Evolutionary conservation across 1,140 invertebrate genomes (phyloP).

Genomic region (Proctacanthus coquilletti): DNA sequence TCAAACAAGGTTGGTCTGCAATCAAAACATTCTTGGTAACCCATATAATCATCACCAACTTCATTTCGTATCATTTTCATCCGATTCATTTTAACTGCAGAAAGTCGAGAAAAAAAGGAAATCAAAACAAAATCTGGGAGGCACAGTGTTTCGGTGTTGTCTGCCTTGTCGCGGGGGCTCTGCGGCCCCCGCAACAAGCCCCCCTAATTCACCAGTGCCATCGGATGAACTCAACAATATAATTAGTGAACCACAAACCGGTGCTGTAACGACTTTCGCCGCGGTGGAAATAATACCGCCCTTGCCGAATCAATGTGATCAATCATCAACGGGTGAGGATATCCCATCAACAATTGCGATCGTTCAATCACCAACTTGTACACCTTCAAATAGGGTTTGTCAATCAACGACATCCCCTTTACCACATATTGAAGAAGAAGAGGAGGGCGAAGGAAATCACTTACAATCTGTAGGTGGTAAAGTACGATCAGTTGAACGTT

Average conservation of each 20-base stretch:
- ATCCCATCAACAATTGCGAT: slow-evolving; percentile 1
- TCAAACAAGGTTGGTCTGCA: too few relatives aligned
- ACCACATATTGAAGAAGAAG: slow-evolving; percentile 42
- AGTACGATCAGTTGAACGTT: slow-evolving; percentile 26
- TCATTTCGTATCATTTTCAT: not conserved
- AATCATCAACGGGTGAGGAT: not conserved
- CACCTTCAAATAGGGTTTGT: slow-evolving; percentile 16
- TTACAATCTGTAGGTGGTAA: slow-evolving; percentile 10
- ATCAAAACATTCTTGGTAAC: too few relatives aligned
- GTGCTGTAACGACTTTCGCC: slow-evolving; percentile 1
- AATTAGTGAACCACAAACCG: slow-evolving; percentile 1
- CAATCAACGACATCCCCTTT: slow-evolving; percentile 33
- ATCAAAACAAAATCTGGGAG: slow-evolving; percentile 14
- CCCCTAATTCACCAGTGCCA: slow-evolving; percentile 23
- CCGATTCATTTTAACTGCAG: not conserved
- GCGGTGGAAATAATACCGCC: slow-evolving; percentile 12
- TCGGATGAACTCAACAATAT: slow-evolving; percentile 13
- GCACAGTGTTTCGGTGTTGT: slow-evolving; percentile 48
- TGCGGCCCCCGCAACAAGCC: slow-evolving; percentile 37
- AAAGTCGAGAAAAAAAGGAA: not conserved
- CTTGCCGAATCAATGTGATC: slow-evolving; percentile 9
- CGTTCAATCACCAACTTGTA: slow-evolving; percentile 2
- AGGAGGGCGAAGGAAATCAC: slow-evolving; percentile 38
- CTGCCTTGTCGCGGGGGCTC: slow-evolving; percentile 47
- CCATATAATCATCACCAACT: too few relatives aligned